Conservation (phyloP, 2,113 vertebrate species). For the Equus quagga region DNA sequence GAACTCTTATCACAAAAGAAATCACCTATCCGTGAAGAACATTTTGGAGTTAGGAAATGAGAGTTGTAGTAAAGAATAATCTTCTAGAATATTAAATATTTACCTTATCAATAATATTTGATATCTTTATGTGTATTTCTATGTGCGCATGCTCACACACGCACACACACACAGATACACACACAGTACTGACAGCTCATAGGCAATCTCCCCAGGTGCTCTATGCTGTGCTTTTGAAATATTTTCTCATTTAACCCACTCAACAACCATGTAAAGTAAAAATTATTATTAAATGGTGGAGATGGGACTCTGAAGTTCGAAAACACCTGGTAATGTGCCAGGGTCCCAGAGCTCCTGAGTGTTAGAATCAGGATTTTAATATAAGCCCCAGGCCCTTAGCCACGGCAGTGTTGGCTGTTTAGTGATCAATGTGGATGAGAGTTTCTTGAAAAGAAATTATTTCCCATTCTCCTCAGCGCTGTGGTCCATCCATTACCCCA, state of each 20-base stretch:
- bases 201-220: too few relatives aligned
- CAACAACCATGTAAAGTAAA: fast-evolving
- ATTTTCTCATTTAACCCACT: background rate
- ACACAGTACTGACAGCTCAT: fast-evolving
- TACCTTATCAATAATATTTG: background rate
- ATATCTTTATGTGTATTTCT: fast-evolving
- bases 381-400: background rate
- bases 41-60: too few relatives aligned
- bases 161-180: background rate
- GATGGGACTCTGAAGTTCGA: fast-evolving
- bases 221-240: background rate
- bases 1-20: background rate
- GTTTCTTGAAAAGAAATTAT: fast-evolving
- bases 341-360: background rate
- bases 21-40: background rate
- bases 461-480: background rate
- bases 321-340: fast-evolving
- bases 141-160: fast-evolving
- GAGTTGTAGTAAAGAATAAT: background rate
- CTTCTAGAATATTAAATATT: too few relatives aligned
- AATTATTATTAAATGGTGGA: background rate
- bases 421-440: background rate
- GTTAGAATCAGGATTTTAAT: background rate
- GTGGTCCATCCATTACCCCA: fast-evolving
- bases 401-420: too few relatives aligned